Conservation (phyloP, 2,113 vertebrate genomes). For the Anarrhichthys ocellatus region DNA sequence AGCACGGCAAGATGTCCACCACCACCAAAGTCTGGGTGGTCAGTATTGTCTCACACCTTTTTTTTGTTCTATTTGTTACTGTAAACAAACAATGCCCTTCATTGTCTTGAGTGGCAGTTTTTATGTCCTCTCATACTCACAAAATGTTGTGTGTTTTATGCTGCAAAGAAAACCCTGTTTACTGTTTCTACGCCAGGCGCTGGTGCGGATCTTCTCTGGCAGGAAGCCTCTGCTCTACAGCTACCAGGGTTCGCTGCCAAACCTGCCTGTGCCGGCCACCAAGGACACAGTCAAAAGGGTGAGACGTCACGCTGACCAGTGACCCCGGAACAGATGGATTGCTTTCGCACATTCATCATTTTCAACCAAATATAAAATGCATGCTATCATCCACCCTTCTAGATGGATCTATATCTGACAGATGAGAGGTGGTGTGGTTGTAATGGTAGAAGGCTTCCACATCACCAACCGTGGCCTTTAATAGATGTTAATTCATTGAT, state of each 20-base stretch:
- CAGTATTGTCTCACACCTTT: slow-evolving; percentile 47
- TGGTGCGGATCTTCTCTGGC: slow-evolving; percentile 93
- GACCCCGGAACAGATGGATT: slow-evolving; percentile 37
- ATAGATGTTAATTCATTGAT: background rate
- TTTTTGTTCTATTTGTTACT: background rate
- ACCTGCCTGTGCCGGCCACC: slow-evolving; percentile 87
- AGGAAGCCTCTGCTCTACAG: slow-evolving; percentile 90
- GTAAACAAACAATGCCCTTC: background rate
- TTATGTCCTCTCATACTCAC: background rate
- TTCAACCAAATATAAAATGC: background rate
- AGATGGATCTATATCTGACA: background rate
- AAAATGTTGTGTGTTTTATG: too few relatives aligned
- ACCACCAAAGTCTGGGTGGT: slow-evolving; percentile 94
- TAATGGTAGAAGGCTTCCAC: background rate
- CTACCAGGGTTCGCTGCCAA: slow-evolving; percentile 90
- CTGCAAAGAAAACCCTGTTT: too few relatives aligned
- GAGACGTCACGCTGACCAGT: slow-evolving; percentile 50
- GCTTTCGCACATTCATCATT: slow-evolving; percentile 12
- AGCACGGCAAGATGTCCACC: slow-evolving; percentile 88
- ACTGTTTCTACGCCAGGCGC: slow-evolving; percentile 76
- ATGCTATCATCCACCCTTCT: background rate
- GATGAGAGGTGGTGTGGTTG: background rate
- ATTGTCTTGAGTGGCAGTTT: background rate
- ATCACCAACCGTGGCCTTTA: background rate
- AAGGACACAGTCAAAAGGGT: slow-evolving; percentile 90